Evolutionary conservation across 2,797 vertebrate genomes (phyloP).

Genomic region (Novumbra hubbsi): DNA sequence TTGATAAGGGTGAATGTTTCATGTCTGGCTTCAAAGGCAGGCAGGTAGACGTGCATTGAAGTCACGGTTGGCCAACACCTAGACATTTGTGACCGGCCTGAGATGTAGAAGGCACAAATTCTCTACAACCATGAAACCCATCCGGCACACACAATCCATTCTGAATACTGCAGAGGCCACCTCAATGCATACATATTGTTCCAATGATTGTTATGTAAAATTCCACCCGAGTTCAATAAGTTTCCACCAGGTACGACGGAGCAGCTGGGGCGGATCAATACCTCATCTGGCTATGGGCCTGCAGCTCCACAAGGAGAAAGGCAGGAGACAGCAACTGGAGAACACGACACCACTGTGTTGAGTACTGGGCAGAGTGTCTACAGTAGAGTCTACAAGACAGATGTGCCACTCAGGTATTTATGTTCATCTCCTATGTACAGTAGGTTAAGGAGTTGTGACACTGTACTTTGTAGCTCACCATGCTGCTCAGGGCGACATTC

Average conservation of each 20-base stretch:
- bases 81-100: too few species aligned
- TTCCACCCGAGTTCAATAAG: slow-evolving; percentile 38
- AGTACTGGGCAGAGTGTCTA: not conserved
- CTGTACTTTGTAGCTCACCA: not conserved
- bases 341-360: not conserved
- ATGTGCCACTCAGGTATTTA: not conserved
- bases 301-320: slow-evolving; percentile 39
- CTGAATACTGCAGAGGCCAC: not conserved
- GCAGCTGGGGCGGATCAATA: slow-evolving; percentile 33
- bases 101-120: too few species aligned
- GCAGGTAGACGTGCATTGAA: too few species aligned
- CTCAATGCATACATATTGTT: not conserved
- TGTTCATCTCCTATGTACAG: not conserved
- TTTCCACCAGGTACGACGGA: slow-evolving; percentile 27
- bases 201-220: slow-evolving; percentile 17
- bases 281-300: slow-evolving; percentile 55
- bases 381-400: not conserved
- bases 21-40: too few species aligned
- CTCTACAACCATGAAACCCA: not conserved
- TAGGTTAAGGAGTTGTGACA: not conserved
- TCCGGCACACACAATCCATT: not conserved
- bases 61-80: too few species aligned
- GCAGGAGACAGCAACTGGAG: not conserved
- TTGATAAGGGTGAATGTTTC: too few species aligned
- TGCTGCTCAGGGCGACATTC: not conserved